phyloP scores from a whole-genome alignment of 2,113 vertebrate genomes.

The Aramus guarauna region DNA sequence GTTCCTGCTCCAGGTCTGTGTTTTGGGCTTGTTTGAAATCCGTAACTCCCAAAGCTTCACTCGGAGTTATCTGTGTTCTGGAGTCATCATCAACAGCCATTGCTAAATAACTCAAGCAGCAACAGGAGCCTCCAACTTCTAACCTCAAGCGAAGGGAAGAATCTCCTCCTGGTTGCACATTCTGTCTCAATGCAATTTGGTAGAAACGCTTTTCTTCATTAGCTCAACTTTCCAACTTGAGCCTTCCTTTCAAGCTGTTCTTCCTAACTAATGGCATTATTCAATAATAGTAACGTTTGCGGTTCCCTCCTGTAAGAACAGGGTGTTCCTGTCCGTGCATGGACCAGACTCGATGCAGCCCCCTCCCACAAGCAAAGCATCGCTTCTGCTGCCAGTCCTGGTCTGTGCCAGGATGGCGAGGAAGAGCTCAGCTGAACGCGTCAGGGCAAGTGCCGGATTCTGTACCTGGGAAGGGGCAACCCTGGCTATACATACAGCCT shows the following conservation, averaged over 20 bases:
- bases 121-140: neutral
- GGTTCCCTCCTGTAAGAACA: neutral
- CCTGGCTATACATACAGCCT: too few species aligned
- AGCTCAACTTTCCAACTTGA: neutral
- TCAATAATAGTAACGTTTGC: neutral
- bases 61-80: neutral
- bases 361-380: neutral
- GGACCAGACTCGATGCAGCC: neutral
- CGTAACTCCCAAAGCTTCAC: neutral
- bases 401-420: neutral
- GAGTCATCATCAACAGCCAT: neutral
- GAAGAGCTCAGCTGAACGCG: neutral
- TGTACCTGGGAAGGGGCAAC: too few species aligned
- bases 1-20: neutral
- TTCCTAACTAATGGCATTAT: neutral
- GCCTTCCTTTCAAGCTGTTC: neutral
- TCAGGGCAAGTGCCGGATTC: too few species aligned
- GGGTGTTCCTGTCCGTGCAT: neutral
- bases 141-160: neutral
- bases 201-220: neutral
- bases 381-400: neutral
- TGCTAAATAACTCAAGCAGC: neutral
- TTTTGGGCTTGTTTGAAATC: neutral
- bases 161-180: neutral
- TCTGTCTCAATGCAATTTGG: neutral